Conservation (phyloP, 2,888 invertebrate species). For the Ferdinandea cuprea region DNA sequence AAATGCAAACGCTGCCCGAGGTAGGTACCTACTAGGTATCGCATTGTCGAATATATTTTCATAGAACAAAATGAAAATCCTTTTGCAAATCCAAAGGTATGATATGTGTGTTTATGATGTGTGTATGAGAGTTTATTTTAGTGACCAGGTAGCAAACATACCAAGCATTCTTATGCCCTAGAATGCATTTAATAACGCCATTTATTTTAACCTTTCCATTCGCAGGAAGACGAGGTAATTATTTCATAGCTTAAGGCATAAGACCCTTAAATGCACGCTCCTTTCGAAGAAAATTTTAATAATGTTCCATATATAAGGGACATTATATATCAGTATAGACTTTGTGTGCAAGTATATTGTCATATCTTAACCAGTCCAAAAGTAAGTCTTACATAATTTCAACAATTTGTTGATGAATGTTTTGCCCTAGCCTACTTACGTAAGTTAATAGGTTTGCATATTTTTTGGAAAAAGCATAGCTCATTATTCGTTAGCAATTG, state of each 20-base stretch:
- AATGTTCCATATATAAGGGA: no score
- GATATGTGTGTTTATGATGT: conserved; percentile 23
- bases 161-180: conserved; percentile 43
- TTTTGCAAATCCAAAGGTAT: conserved; percentile 45
- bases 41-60: conserved; percentile 39
- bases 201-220: conserved; percentile 52
- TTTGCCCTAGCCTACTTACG: no score
- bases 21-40: background rate
- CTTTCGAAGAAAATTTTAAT: conserved; percentile 63
- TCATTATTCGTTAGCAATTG: no score
- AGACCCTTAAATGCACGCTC: conserved; percentile 44
- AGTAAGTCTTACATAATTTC: no score
- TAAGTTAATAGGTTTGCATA: no score
- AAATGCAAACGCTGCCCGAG: conserved; percentile 1
- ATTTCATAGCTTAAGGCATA: conserved; percentile 68
- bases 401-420: no score
- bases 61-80: conserved; percentile 44
- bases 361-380: no score
- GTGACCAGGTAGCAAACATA: conserved; percentile 68
- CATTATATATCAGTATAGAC: no score
- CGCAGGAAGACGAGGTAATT: conserved; percentile 65
- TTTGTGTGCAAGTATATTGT: background rate
- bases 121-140: conserved; percentile 19
- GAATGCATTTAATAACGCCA: conserved; percentile 59
- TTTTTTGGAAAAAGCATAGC: no score